phyloP scores from a whole-genome alignment of 2,113 vertebrate genomes.

The Campylomormyrus numenius region DNA sequence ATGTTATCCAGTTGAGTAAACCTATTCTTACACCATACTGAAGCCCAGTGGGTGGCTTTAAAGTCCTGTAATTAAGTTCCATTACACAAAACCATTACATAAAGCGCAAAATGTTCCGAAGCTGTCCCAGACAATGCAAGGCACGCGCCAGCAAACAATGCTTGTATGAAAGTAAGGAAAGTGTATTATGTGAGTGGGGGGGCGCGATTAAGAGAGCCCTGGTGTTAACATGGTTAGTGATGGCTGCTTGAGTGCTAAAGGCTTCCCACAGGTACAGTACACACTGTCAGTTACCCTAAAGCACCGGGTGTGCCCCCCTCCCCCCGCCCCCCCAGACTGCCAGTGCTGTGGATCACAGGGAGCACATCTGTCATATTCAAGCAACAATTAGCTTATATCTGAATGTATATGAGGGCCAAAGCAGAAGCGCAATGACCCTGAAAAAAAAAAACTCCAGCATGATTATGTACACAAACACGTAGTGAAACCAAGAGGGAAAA shows the following conservation, averaged over 20 bases:
- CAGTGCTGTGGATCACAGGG: neutral
- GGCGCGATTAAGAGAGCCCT: constrained; percentile 70
- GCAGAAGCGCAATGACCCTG: neutral
- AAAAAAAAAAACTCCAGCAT: neutral
- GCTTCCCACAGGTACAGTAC: constrained; percentile 78
- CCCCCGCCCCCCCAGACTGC: neutral
- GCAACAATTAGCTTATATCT: neutral
- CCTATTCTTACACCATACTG: constrained; percentile 73
- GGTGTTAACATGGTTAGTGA: constrained; percentile 92
- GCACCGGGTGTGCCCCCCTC: constrained; percentile 27
- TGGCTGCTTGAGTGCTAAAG: constrained; percentile 81
- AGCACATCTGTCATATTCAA: neutral
- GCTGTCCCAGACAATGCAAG: constrained; percentile 57
- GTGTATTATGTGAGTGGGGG: constrained; percentile 67
- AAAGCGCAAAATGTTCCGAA: constrained; percentile 56
- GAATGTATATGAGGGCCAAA: neutral
- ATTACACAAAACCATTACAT: constrained; percentile 78
- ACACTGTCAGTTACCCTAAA: constrained; percentile 48
- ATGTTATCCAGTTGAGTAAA: constrained; percentile 83
- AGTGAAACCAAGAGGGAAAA: neutral
- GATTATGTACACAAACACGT: neutral
- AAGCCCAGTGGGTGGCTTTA: constrained; percentile 80
- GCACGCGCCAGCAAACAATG: constrained; percentile 65
- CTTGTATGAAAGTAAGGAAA: constrained; percentile 42
- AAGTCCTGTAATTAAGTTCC: constrained; percentile 78